Evolutionary conservation across 1,140 invertebrate species (phyloP), one percentile per base, ranked within the genome.

Genomic region (Monomorium pharaonis): DNA sequence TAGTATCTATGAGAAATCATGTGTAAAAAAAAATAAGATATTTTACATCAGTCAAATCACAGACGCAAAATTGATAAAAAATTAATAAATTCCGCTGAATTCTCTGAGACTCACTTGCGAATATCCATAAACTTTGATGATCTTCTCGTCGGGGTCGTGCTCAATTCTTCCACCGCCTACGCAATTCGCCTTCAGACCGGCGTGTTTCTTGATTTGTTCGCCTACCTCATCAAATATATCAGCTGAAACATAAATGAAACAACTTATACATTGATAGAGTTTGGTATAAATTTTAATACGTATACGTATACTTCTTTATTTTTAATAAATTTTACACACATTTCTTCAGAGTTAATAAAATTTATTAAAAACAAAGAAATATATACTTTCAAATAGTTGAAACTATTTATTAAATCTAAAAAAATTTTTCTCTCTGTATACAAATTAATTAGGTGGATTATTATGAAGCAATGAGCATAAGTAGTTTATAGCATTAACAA

Each of bases 151-250:
- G 1, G 97, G 92, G 56, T 98, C 96, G 93, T 98, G 98, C 27
- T 97, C 95, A 89, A 99, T 98, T 90, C 98, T 96, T 21, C 98
- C 98, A 80, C 98, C 98, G 10, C 98, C 98, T 12, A 98, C 91
- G 92, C 97, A 98, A 89, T 98, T 97, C 89, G 96, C 96, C 75
- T 97, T 96, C 75, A 98, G 88, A 3, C 84, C 84, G 9, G 78
- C 81, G 12, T 95, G 89, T 33, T 94, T 91, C 78, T 96, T 94
- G 49, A 97, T 90, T 47, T 95, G 90, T 9, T 93, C 94, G 3
- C 94, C 94, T 1, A 96, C 95, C 85, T 96, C 95, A 51, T 98
- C 97, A 84, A 96, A 97, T 86, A 98, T 97, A 90, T 98, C 97
- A 84, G 96, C 96, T 95, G 90, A 9, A 95, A 95, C 65, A 89